These are phyloP conservation scores for Pemphredon lugubris DNA, from an alignment of 2,888 invertebrate genomes.

Conservation along the genomic window DNA sequence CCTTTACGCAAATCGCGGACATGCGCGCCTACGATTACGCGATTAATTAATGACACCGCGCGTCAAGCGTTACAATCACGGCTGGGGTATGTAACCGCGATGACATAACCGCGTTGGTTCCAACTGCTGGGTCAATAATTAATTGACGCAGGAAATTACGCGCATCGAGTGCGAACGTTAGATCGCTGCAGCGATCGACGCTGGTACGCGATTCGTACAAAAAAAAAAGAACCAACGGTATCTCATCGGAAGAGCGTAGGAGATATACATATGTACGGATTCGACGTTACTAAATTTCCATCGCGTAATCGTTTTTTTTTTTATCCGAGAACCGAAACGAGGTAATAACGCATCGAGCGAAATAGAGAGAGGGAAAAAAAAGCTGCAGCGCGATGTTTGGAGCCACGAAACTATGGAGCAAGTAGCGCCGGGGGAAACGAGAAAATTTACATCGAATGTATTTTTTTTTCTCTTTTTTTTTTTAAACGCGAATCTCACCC, in stretches of 20 bases:
- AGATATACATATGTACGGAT: too few relatives aligned
- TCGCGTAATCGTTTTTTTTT: too few relatives aligned
- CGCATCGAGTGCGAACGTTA: constrained; percentile 25
- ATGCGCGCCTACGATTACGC: constrained; percentile 63
- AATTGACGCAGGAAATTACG: constrained; percentile 70
- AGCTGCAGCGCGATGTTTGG: too few relatives aligned
- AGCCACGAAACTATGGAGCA: too few relatives aligned
- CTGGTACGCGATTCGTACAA: neutral
- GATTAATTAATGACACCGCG: constrained; percentile 76
- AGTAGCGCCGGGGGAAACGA: too few relatives aligned
- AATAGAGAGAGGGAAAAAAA: too few relatives aligned
- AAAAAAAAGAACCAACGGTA: neutral
- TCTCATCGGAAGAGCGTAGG: neutral
- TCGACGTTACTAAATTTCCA: too few relatives aligned
- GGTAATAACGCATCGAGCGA: too few relatives aligned
- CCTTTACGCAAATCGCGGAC: neutral
- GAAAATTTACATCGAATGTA: too few relatives aligned
- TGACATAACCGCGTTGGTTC: constrained; percentile 76
- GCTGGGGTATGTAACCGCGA: constrained; percentile 67
- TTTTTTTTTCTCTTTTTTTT: too few relatives aligned
- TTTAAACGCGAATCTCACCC: too few relatives aligned
- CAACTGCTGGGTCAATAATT: constrained; percentile 64
- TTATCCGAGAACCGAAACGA: neutral
- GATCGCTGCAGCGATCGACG: neutral
- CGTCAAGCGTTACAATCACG: constrained; percentile 72